Evolutionary conservation across 2,888 invertebrate genomes (phyloP).

Genomic region (Syrista parreyssii): DNA sequence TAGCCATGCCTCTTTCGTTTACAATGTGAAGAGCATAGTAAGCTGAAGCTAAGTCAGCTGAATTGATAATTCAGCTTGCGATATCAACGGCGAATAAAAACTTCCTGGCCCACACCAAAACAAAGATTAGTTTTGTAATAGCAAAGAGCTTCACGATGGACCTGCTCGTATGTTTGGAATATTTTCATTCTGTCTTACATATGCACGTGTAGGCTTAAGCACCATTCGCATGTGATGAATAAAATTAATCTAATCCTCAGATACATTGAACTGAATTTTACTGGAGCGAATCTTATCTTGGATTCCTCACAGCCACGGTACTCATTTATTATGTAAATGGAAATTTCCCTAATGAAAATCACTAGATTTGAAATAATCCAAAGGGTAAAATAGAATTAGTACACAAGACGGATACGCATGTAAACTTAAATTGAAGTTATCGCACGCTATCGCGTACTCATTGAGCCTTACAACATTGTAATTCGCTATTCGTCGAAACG

Average conservation of each 20-base stretch:
- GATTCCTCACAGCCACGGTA: not conserved
- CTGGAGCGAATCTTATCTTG: not conserved
- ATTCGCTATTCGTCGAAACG: not conserved
- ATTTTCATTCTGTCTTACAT: not conserved
- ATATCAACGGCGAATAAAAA: not conserved
- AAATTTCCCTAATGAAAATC: not conserved
- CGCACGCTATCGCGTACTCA: not conserved
- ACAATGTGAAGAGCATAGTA: not conserved
- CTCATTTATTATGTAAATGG: not conserved
- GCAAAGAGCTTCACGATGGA: not conserved
- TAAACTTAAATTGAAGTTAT: not conserved
- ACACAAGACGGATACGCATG: not conserved
- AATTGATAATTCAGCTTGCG: not conserved
- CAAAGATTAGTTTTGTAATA: not conserved
- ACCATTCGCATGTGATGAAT: too few species aligned
- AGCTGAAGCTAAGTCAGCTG: not conserved
- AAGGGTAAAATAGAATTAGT: not conserved
- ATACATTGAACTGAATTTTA: not conserved
- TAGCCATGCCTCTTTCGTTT: not conserved
- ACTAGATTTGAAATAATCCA: not conserved
- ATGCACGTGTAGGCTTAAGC: not conserved
- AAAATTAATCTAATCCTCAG: too few species aligned
- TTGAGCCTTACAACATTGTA: not conserved
- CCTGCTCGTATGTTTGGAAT: not conserved
- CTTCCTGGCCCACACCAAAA: not conserved